Conservation (phyloP, 2,888 invertebrate species). For the Hyposoter didymator region DNA sequence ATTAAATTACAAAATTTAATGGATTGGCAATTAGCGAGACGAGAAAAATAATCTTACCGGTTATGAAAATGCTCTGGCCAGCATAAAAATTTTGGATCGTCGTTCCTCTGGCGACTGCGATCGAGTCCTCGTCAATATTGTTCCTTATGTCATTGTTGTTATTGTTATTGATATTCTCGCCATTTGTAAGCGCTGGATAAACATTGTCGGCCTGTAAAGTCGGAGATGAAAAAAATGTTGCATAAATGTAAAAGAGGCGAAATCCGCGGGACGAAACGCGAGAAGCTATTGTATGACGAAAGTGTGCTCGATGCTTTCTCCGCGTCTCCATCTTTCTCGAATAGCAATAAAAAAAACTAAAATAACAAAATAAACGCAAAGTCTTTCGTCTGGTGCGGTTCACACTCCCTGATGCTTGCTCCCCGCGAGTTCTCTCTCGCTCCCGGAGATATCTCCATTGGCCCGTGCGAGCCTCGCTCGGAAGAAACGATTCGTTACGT, state of each 20-base stretch:
- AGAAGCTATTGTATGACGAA: slow-evolving; percentile 43
- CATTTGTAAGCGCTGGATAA: slow-evolving; percentile 70
- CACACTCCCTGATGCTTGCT: slow-evolving; percentile 41
- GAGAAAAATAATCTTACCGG: slow-evolving; percentile 72
- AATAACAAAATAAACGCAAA: slow-evolving; percentile 10
- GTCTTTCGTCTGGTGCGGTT: slow-evolving; percentile 43
- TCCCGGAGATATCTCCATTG: slow-evolving; percentile 43
- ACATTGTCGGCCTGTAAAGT: slow-evolving; percentile 67
- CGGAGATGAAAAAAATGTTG: not conserved
- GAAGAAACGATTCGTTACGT: slow-evolving; percentile 68
- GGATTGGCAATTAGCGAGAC: not conserved
- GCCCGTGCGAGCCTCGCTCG: slow-evolving; percentile 42
- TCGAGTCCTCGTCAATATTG: slow-evolving; percentile 63
- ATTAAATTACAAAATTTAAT: not conserved
- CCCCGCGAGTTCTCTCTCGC: slow-evolving; percentile 11
- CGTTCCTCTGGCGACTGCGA: slow-evolving; percentile 75
- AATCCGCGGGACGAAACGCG: not conserved
- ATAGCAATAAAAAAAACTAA: slow-evolving; percentile 21
- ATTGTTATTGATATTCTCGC: slow-evolving; percentile 74
- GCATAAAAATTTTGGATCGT: slow-evolving; percentile 80
- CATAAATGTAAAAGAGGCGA: not conserved
- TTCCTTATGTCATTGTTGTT: slow-evolving; percentile 61
- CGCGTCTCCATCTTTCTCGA: slow-evolving; percentile 44
- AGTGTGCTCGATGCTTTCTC: slow-evolving; percentile 60
- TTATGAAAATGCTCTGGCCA: slow-evolving; percentile 78